phyloP scores from a whole-genome alignment of 2,888 invertebrate genomes.

The Drosophila acutilabella region DNA sequence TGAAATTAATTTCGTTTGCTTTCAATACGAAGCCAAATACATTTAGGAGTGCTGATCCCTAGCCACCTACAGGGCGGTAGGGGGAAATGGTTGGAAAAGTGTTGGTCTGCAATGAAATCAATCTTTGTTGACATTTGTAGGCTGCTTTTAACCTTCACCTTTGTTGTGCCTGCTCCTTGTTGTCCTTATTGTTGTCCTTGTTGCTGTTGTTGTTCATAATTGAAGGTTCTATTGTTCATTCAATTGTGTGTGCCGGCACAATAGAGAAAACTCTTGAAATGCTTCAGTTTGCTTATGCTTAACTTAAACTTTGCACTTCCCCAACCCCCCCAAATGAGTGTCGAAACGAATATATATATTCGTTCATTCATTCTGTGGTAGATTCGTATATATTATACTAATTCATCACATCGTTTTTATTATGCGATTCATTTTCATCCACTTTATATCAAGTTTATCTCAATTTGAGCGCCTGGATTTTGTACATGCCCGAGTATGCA shows the following conservation, averaged over 20 bases:
- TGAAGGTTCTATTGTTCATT: conserved; percentile 47
- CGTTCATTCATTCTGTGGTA: conserved; percentile 1
- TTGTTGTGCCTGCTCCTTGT: too few relatives aligned
- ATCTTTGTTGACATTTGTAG: conserved; percentile 54
- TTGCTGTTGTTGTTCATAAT: conserved; percentile 39
- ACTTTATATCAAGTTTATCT: conserved; percentile 74
- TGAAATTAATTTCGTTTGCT: conserved; percentile 77
- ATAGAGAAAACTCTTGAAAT: conserved; percentile 29
- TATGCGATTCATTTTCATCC: conserved; percentile 71
- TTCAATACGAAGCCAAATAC: conserved; percentile 1
- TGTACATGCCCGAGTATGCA: conserved; percentile 10
- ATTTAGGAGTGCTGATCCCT: conserved; percentile 39
- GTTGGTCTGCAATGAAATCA: conserved; percentile 48
- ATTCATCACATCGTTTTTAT: conserved; percentile 66
- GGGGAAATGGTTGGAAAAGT: conserved; percentile 7
- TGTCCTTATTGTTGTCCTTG: not conserved
- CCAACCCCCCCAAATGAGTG: not conserved
- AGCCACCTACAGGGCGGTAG: not conserved
- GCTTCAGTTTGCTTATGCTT: not conserved
- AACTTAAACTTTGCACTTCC: conserved; percentile 8
- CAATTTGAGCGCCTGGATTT: conserved; percentile 54
- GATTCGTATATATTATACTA: conserved; percentile 52
- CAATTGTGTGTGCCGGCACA: conserved; percentile 41
- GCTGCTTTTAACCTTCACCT: conserved; percentile 45
- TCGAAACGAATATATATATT: not conserved